Evolutionary conservation across 1,140 invertebrate species (phyloP).

Genomic region (Caerostris darwini): DNA sequence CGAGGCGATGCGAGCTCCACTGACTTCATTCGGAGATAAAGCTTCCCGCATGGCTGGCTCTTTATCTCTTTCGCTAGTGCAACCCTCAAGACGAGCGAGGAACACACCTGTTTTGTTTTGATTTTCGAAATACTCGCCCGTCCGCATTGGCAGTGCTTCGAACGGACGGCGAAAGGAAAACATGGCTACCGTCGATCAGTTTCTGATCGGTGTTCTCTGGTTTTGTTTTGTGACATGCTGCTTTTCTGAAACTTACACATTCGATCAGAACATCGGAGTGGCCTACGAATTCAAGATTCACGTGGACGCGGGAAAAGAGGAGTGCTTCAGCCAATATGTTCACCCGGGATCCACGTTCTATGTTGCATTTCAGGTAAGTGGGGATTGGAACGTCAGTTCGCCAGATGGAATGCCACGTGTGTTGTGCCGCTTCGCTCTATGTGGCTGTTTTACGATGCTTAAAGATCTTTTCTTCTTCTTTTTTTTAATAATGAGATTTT

Average conservation of each 20-base stretch:
- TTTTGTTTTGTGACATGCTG: neutral
- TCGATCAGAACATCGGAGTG: constrained; percentile 86
- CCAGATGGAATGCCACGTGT: constrained; percentile 70
- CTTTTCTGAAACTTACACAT: constrained; percentile 74
- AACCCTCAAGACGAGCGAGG: constrained; percentile 41
- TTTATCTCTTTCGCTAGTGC: neutral
- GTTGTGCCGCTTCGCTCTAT: neutral
- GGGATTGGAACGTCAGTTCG: neutral
- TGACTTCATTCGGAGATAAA: neutral
- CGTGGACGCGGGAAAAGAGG: constrained; percentile 95
- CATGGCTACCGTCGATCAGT: constrained; percentile 42
- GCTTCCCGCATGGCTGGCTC: neutral
- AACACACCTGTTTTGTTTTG: constrained; percentile 76
- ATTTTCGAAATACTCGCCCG: constrained; percentile 14
- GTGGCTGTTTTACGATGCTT: no score
- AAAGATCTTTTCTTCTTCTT: no score
- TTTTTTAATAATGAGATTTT: no score
- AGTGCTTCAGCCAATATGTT: constrained; percentile 96
- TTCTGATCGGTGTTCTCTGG: constrained; percentile 27
- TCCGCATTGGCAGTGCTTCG: neutral
- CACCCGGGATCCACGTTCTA: constrained; percentile 95
- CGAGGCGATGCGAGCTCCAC: no score
- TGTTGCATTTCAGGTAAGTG: constrained; percentile 92
- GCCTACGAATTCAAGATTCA: constrained; percentile 97
- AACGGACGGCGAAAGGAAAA: neutral